phyloP scores from a whole-genome alignment of 2,888 invertebrate species.

The Lasius platythorax region DNA sequence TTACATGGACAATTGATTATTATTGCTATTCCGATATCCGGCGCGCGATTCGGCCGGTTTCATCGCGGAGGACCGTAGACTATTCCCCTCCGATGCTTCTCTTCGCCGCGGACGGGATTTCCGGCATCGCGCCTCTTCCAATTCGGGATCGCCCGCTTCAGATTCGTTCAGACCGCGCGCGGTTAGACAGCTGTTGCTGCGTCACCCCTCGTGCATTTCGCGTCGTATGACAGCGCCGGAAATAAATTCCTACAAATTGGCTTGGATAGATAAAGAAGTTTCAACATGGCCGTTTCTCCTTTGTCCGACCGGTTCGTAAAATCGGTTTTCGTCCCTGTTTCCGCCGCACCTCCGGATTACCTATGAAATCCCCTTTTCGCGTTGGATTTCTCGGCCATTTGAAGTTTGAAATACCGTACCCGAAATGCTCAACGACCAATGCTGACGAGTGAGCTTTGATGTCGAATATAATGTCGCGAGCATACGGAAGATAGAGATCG shows the following conservation, averaged over 20 bases:
- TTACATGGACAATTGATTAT: slow-evolving; percentile 80
- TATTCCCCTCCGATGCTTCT: slow-evolving; percentile 53
- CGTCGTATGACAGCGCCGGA: slow-evolving; percentile 23
- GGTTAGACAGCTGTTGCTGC: slow-evolving; percentile 50
- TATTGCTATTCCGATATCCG: slow-evolving; percentile 75
- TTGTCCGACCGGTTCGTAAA: slow-evolving; percentile 35
- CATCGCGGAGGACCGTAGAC: slow-evolving; percentile 29
- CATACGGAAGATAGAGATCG: slow-evolving; percentile 14
- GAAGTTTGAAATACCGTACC: slow-evolving; percentile 38
- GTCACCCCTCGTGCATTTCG: slow-evolving; percentile 26
- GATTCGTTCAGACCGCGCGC: slow-evolving; percentile 31
- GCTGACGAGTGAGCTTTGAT: slow-evolving; percentile 49
- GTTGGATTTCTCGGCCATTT: slow-evolving; percentile 45
- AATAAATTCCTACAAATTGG: slow-evolving; percentile 49
- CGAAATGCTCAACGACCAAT: slow-evolving; percentile 48
- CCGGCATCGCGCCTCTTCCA: slow-evolving; percentile 40
- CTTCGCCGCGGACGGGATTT: slow-evolving; percentile 60
- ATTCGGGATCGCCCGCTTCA: slow-evolving; percentile 19
- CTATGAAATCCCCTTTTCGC: slow-evolving; percentile 47
- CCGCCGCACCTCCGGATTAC: slow-evolving; percentile 47
- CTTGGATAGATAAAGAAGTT: slow-evolving; percentile 42
- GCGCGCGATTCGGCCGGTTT: slow-evolving; percentile 54
- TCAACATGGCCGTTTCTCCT: slow-evolving; percentile 37
- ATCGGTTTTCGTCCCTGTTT: slow-evolving; percentile 48
- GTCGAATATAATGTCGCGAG: slow-evolving; percentile 33